Evolutionary conservation across 2,888 invertebrate species (phyloP).

Genomic region (Polia nebulosa): DNA sequence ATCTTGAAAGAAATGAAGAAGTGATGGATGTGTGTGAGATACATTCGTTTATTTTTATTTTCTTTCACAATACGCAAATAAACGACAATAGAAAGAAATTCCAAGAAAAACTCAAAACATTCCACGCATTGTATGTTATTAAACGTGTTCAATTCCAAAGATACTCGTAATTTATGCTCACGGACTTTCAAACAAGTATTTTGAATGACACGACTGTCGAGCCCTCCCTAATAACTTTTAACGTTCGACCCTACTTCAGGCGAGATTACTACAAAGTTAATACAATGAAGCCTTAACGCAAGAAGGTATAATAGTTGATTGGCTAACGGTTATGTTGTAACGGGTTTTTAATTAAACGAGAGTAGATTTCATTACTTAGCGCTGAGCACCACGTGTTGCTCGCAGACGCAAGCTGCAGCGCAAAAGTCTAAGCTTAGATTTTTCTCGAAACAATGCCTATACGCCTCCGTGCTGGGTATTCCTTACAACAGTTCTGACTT

Average conservation of each 20-base stretch:
- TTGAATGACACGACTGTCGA: constrained; percentile 66
- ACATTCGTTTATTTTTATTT: constrained; percentile 9
- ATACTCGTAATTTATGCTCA: constrained; percentile 42
- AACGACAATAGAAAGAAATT: background rate
- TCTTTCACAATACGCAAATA: too few relatives aligned
- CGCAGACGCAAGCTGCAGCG: constrained; percentile 71
- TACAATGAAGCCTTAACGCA: constrained; percentile 45
- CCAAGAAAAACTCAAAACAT: background rate
- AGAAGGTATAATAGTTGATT: constrained; percentile 76
- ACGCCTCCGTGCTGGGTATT: constrained; percentile 83
- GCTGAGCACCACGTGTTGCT: constrained; percentile 84
- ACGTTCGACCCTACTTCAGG: constrained; percentile 74
- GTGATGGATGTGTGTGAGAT: background rate
- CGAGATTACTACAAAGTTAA: constrained; percentile 76
- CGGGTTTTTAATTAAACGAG: constrained; percentile 82
- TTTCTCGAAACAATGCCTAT: constrained; percentile 86
- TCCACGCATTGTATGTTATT: background rate
- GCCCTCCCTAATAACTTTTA: constrained; percentile 79
- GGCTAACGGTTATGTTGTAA: constrained; percentile 76
- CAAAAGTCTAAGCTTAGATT: constrained; percentile 86
- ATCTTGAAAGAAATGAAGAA: background rate
- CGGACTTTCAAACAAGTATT: constrained; percentile 71
- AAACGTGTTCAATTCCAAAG: background rate
- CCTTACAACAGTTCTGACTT: constrained; percentile 89
- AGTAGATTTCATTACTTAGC: constrained; percentile 86